phyloP scores from a whole-genome alignment of 2,113 vertebrate species.

The Gallinago jamesoni region DNA sequence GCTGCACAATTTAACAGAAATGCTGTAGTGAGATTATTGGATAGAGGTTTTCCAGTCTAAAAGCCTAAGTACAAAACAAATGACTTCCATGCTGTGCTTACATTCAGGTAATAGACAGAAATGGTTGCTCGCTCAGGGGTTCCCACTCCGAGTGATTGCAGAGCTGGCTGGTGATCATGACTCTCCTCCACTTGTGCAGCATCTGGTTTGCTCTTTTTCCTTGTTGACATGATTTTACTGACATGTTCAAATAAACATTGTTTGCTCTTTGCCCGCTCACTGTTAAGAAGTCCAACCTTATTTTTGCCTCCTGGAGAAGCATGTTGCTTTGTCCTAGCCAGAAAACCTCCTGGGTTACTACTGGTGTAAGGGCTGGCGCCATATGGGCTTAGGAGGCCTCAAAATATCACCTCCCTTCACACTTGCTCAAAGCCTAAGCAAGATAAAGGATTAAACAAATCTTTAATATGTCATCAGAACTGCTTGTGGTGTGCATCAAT shows the following conservation, averaged over 20 bases:
- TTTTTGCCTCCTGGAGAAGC: background rate
- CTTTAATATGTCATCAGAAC: background rate
- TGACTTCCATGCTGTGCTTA: conserved; percentile 25
- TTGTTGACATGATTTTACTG: background rate
- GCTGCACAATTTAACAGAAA: background rate
- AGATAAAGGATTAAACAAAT: background rate
- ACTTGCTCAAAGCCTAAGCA: background rate
- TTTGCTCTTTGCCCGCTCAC: background rate
- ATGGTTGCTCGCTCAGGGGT: background rate
- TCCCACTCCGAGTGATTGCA: background rate
- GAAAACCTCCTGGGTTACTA: background rate
- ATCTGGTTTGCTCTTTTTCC: background rate
- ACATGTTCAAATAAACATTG: background rate
- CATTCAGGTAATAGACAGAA: background rate
- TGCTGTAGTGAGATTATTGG: background rate
- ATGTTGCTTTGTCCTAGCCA: background rate
- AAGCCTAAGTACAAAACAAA: conserved; percentile 16
- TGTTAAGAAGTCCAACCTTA: background rate
- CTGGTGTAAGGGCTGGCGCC: background rate
- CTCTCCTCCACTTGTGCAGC: background rate
- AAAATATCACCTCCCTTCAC: background rate
- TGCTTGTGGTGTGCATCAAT: background rate
- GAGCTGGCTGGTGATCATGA: background rate
- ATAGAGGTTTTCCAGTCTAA: background rate
- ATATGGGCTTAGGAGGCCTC: background rate